Conservation (phyloP, 1,140 invertebrate genomes). For the Bombyx mori region ASM3026992v2 NC_085117.1:10347501-10348000, state of each 20-base stretch:
- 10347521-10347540: too few relatives aligned
- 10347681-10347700: slow-evolving; percentile 78
- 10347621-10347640: slow-evolving; percentile 59
- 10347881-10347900: too few relatives aligned
- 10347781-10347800: slow-evolving; percentile 80
- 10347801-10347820: slow-evolving; percentile 84
- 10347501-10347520: too few relatives aligned
- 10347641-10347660: slow-evolving; percentile 81
- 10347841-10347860: slow-evolving; percentile 25
- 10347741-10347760: slow-evolving; percentile 79
- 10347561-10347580: too few relatives aligned
- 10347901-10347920: too few relatives aligned
- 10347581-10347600: too few relatives aligned
- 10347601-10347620: neutral
- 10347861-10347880: too few relatives aligned
- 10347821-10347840: slow-evolving; percentile 81
- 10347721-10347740: slow-evolving; percentile 86
- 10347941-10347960: too few relatives aligned
- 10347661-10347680: slow-evolving; percentile 78
- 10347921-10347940: too few relatives aligned
- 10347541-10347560: too few relatives aligned
- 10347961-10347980: too few relatives aligned
- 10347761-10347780: slow-evolving; percentile 78
- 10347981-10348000: too few relatives aligned
- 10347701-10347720: slow-evolving; percentile 81